Conservation (phyloP, 2,888 invertebrate genomes). For the Rotaria magnacalcarata region DNA sequence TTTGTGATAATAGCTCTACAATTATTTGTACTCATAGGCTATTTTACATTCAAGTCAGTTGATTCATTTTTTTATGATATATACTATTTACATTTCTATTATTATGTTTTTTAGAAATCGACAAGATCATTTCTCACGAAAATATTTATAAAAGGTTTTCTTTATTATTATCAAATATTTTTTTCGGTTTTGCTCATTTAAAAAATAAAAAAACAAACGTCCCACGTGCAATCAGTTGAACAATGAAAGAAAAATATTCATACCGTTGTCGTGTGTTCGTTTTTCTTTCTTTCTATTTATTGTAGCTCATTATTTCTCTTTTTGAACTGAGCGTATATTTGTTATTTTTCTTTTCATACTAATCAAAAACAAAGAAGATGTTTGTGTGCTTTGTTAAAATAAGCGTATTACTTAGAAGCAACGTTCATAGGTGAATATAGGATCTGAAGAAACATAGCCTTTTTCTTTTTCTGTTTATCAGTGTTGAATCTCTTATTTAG, state of each 20-base stretch:
- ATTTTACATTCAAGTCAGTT: constrained; percentile 29
- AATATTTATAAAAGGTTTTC: not conserved
- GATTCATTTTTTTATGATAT: not conserved
- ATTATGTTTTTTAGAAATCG: not conserved
- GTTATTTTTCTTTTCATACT: not conserved
- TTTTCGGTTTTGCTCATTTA: too few species aligned
- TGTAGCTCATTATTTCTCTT: not conserved
- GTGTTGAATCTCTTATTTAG: not conserved
- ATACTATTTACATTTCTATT: not conserved
- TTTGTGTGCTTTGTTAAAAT: not conserved
- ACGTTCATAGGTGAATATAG: not conserved
- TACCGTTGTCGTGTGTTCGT: not conserved
- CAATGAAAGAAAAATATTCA: not conserved
- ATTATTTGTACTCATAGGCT: not conserved
- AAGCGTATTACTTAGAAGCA: not conserved
- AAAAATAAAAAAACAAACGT: not conserved
- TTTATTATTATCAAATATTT: not conserved
- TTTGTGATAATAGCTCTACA: not conserved
- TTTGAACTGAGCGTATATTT: not conserved
- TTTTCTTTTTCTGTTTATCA: not conserved
- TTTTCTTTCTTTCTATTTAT: not conserved
- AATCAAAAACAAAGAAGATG: not conserved
- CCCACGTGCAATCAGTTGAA: not conserved
- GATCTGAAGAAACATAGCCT: not conserved
- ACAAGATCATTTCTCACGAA: not conserved